Evolutionary conservation across 2,797 vertebrate genomes (phyloP).

Genomic region (Chelon labrosus): DNA sequence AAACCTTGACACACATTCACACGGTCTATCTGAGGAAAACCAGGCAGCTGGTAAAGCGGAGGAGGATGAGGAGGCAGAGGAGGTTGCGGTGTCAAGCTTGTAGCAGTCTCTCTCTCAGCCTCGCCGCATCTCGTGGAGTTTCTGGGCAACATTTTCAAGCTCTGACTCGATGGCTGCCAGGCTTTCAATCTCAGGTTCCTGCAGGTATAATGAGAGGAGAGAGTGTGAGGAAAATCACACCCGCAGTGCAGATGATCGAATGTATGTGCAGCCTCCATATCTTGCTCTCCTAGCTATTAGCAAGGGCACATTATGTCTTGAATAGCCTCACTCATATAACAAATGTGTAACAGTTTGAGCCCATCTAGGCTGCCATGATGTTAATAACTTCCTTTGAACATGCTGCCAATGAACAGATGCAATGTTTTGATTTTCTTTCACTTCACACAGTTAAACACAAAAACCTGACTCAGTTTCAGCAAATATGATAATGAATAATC

Average conservation of each 20-base stretch:
- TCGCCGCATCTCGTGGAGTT: constrained; percentile 90
- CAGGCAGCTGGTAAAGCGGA: constrained; percentile 72
- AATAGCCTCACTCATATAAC: background rate
- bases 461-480: background rate
- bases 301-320: background rate
- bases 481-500: too few relatives aligned
- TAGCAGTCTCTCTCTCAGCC: constrained; percentile 67
- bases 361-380: background rate
- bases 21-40: constrained; percentile 60
- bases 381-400: constrained; percentile 8
- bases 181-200: constrained; percentile 92
- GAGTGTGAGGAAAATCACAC: background rate
- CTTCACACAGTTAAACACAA: background rate
- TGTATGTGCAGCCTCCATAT: background rate
- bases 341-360: constrained; percentile 9
- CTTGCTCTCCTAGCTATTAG: constrained; percentile 1
- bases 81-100: constrained; percentile 45
- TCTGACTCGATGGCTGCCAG: constrained; percentile 95
- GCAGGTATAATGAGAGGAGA: constrained; percentile 46
- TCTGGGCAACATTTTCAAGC: constrained; percentile 93
- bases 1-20: constrained; percentile 68
- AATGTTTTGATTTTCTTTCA: background rate
- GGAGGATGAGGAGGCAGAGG: constrained; percentile 60
- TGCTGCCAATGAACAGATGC: constrained; percentile 7
- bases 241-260: constrained; percentile 21